These are phyloP conservation scores for Numenius phaeopus DNA, from an alignment of 2,797 vertebrate genomes.

Conservation along the genomic window DNA sequence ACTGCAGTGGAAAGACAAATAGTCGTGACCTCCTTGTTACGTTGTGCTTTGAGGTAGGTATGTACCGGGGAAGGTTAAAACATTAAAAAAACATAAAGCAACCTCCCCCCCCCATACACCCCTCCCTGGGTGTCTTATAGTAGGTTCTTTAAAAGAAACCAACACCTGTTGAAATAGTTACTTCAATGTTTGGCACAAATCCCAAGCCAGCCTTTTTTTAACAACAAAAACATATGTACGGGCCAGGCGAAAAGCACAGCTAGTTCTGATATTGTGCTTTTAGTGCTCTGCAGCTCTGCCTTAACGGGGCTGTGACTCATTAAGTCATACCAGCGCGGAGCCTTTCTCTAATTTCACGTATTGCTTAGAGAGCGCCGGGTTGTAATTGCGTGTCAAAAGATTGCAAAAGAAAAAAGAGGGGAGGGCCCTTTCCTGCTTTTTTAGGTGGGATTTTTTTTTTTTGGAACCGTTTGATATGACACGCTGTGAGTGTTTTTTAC, in stretches of 20 bases:
- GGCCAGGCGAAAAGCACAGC: conserved; percentile 36
- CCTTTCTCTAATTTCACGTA: neutral
- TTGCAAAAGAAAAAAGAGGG: neutral
- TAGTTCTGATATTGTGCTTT: conserved; percentile 50
- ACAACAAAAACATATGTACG: conserved; percentile 37
- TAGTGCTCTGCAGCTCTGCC: neutral
- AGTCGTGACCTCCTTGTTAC: neutral
- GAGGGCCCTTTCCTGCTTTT: neutral
- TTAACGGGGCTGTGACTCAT: conserved; percentile 34
- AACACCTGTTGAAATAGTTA: conserved; percentile 58
- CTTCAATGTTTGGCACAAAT: conserved; percentile 16
- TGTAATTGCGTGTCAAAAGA: neutral
- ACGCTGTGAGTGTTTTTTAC: neutral
- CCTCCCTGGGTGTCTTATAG: neutral
- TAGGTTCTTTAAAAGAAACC: neutral
- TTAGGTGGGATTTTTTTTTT: neutral
- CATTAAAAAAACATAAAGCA: neutral
- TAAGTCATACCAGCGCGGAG: rapidly evolving
- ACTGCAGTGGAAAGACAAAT: neutral
- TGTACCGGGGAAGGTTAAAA: neutral
- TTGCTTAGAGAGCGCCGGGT: neutral
- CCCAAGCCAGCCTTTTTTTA: conserved; percentile 1
- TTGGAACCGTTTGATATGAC: rapidly evolving
- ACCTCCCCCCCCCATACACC: neutral
- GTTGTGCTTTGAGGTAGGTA: neutral